Base-by-base conservation (phyloP, 2,888 invertebrate species). In the Thyatira batis region DNA sequence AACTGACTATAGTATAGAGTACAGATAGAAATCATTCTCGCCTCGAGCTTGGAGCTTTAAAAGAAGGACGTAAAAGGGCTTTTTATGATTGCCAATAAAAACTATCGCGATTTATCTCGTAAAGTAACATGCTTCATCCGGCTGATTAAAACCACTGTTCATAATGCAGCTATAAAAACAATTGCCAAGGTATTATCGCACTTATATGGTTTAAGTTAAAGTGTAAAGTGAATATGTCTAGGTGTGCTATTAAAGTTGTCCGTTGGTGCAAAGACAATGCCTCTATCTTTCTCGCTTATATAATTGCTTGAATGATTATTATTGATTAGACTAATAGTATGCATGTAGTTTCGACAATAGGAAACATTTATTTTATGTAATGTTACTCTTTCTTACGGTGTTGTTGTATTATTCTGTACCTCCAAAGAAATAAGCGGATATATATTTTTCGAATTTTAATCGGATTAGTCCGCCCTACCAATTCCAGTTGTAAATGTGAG, bases 351-450 rank as follows among this genome's bases (percentile, higher is more conserved):
- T 67, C 61, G 65, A 68, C 65, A 66, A 65, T 62, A 63, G 63
- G 63, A 61, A 52, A 60, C 51, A 53, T 60, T 63, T 61, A 56
- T 49, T 62, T 70, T 71, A 67, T 68, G 63, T 68, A 65, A 66
- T 60, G 43, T 8, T 33, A 39, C 39, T 17, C 17, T 17, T 39
- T 17, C 17, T 13, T 33, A 33, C 3, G 39, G 39, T 17, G 13
- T n/a, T 13, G 13, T 39, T 39, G 13, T 8, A 17, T 17, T 17
- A 8, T 1, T 39, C 39, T 33, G 0, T 13, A 13, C 13, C n/a
- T n/a, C n/a, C n/a, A n/a, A n/a, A n/a, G n/a, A n/a, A n/a, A n/a
- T n/a, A n/a, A n/a, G n/a, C n/a, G n/a, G n/a, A n/a, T n/a, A n/a
- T n/a, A n/a, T n/a, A n/a, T n/a, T n/a, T n/a, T n/a, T n/a, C n/a